Evolutionary conservation across 2,113 vertebrate genomes (phyloP), one percentile per base, ranked within the genome.

Genomic region (Nannospalax galili): DNA sequence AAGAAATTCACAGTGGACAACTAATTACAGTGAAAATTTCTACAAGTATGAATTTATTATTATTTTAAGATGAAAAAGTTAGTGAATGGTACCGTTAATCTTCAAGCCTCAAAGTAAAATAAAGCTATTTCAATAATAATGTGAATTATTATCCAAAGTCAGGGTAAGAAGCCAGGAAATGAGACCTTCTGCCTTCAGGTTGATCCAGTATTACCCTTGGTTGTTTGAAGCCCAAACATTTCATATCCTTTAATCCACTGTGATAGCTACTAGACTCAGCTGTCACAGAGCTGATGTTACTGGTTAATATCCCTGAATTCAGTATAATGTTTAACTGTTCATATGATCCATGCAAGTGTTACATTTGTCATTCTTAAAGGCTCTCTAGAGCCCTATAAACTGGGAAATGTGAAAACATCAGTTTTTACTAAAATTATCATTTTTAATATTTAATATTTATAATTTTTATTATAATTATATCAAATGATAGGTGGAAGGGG

Each of bases 21-120:
- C 80, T 37, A 26, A 64, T 64, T 64, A 52, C 1, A 26, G 2
- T 11, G 22, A 77, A 69, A 58, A 81, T 60, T 92, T 82, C 69
- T 67, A 30, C 4, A 32, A 81, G 14, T 77, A 75, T 84, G 11
- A 85, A 60, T 15, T 40, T 37, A 42, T 37, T 58, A 60, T 58
- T 65, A 42, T 69, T 81, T 84, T 88, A 87, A n/a, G 84, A 35
- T 20, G 92, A 65, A 52, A 72, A 30, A 10, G 52, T 35, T 77
- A 72, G 60, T 48, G 80, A 14, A n/a, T 42, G n/a, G n/a, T n/a
- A n/a, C n/a, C n/a, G n/a, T 12, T 28, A 2, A 15, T 28, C 12
- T 88, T 52, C 56, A 88, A 7, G 17, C 2, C 35, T 35, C 42
- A 3, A 12, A 32, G 35, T 30, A 52, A 93, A 70, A 40, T 9